phyloP scores from a whole-genome alignment of 2,797 vertebrate genomes.

The Molossus alvarezi region DNA sequence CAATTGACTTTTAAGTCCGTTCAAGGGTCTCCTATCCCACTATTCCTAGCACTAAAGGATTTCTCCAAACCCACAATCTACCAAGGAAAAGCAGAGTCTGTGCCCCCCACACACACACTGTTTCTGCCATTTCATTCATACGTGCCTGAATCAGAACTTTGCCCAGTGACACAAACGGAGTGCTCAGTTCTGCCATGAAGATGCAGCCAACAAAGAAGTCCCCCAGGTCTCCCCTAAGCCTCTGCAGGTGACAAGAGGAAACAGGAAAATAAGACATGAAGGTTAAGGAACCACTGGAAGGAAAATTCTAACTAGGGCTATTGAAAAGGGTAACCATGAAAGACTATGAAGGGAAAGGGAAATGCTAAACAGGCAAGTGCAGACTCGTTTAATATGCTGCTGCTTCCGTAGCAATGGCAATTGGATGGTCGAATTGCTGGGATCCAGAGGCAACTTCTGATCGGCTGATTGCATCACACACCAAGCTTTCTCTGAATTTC shows the following conservation, averaged over 20 bases:
- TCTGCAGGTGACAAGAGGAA: slow-evolving; percentile 89
- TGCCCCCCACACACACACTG: not conserved
- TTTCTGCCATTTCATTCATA: not conserved
- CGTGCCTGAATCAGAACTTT: slow-evolving; percentile 98
- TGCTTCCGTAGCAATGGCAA: not conserved
- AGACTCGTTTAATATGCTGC: not conserved
- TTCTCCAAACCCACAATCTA: not conserved
- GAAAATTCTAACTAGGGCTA: not conserved
- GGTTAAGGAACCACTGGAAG: not conserved
- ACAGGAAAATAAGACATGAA: not conserved
- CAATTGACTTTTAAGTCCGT: not conserved
- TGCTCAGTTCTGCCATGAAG: slow-evolving; percentile 98
- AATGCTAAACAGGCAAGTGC: not conserved
- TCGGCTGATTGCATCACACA: not conserved
- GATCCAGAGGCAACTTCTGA: not conserved
- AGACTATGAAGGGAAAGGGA: not conserved
- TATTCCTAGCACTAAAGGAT: not conserved
- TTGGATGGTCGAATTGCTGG: not conserved
- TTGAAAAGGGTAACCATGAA: not conserved
- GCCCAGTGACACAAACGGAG: slow-evolving; percentile 97
- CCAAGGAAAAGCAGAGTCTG: not conserved
- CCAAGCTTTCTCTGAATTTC: slow-evolving; percentile 38
- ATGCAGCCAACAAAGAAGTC: slow-evolving; percentile 99
- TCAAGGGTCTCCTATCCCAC: not conserved
- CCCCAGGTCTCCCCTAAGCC: slow-evolving; percentile 95